phyloP scores from a whole-genome alignment of 2,888 invertebrate species.

The Sceliomorpha sp. region DNA sequence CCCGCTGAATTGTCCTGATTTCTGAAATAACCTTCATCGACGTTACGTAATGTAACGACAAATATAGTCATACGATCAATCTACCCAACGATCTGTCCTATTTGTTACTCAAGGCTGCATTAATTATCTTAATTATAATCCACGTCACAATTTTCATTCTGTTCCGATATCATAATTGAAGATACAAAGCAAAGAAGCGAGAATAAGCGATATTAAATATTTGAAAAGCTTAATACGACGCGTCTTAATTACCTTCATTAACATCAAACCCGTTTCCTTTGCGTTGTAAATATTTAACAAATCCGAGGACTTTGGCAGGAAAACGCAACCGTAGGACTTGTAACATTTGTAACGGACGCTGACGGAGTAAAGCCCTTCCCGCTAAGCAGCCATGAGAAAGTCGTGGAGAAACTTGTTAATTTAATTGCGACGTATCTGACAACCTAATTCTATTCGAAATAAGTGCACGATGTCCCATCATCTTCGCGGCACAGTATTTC shows the following conservation, averaged over 20 bases:
- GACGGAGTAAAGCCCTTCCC: conserved; percentile 23
- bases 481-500: conserved; percentile 17
- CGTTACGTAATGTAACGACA: conserved; percentile 6
- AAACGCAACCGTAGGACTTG: conserved; percentile 2
- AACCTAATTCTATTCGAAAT: conserved; percentile 9
- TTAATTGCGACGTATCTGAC: conserved; percentile 30
- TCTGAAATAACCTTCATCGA: conserved; percentile 12
- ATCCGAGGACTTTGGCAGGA: conserved; percentile 2
- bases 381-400: conserved; percentile 33
- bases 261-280: too few relatives aligned
- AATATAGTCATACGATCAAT: not conserved
- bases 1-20: conserved; percentile 3
- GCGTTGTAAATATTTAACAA: not conserved
- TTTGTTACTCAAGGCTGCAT: not conserved
- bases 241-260: too few relatives aligned
- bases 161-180: too few relatives aligned
- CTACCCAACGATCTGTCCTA: conserved; percentile 4
- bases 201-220: too few relatives aligned
- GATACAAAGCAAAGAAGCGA: too few relatives aligned
- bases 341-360: conserved; percentile 35
- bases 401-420: conserved; percentile 34
- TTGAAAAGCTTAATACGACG: too few relatives aligned
- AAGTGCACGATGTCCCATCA: conserved; percentile 15
- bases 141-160: too few relatives aligned
- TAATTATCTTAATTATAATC: too few relatives aligned